These are phyloP conservation scores for Scolanthus callimorphus DNA, from an alignment of 92 coral and sea anemone genomes.

Conservation along the genomic window DNA sequence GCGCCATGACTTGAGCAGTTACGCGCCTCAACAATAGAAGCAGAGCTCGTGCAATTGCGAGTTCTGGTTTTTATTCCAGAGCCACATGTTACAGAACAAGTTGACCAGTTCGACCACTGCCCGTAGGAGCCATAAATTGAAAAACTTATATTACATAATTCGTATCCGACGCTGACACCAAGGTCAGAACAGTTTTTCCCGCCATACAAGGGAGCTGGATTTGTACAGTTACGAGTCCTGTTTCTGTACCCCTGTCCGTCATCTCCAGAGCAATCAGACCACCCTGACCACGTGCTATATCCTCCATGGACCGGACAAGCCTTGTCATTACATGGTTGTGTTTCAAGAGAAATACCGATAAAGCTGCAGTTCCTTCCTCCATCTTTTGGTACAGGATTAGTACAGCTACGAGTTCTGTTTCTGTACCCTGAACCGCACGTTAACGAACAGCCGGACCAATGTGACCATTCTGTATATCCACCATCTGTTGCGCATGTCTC, in stretches of 20 bases:
- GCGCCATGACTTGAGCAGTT: background rate
- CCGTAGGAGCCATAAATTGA: slow-evolving; percentile 14
- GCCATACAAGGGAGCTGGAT: slow-evolving; percentile 4
- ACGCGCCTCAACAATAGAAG: background rate
- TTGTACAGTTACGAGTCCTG: slow-evolving; percentile 18
- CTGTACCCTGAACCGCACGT: slow-evolving; percentile 10
- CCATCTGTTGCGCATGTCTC: slow-evolving; percentile 5
- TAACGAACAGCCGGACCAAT: slow-evolving; percentile 14
- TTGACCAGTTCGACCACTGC: slow-evolving; percentile 21
- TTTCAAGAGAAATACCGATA: no score
- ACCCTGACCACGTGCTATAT: slow-evolving; percentile 11
- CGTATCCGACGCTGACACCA: background rate
- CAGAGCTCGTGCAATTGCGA: slow-evolving; percentile 8
- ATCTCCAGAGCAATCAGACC: slow-evolving; percentile 5
- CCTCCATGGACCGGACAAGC: slow-evolving; percentile 20
- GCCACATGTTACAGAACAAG: slow-evolving; percentile 12
- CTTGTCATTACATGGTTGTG: no score
- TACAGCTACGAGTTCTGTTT: slow-evolving; percentile 15
- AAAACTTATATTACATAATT: no score
- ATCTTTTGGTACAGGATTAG: slow-evolving; percentile 3
- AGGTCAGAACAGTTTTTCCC: background rate
- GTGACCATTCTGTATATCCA: slow-evolving; percentile 16
- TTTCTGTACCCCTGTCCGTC: slow-evolving; percentile 1
- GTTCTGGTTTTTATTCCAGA: slow-evolving; percentile 2
- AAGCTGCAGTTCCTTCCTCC: slow-evolving; percentile 9